Base-by-base conservation (phyloP, 2,797 vertebrate genomes). In the Periparus ater region DNA sequence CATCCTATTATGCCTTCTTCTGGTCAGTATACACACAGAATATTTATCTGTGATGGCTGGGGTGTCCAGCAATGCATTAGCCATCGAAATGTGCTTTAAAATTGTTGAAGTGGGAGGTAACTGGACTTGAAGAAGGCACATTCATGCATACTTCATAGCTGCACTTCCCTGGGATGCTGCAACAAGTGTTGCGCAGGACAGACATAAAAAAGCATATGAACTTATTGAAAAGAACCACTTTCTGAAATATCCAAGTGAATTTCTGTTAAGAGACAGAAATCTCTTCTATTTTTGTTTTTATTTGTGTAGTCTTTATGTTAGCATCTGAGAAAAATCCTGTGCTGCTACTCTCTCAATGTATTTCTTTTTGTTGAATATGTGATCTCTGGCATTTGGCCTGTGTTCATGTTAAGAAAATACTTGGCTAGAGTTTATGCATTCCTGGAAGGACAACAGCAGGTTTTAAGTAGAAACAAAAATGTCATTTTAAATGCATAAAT, bases 401-500 rank as follows among this genome's bases (percentile, higher is more conserved):
- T 36, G 42, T 77, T 40, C 66, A 29, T 82, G 62, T 68, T 86
- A 96, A 88, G 74, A 77, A 95, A 92, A 93, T 85, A 79, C 40
- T 94, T 95, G 86, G 74, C 86, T 65, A 18, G 32, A 63, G 53
- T 85, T 63, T 77, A 34, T 77, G 47, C 53, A 25, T 95, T 96
- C 68, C 68, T 96, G 81, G 61, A 87, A 94, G 85, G 92, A 96
- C 53, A 87, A 71, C 78, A 85, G 42, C 84, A 92, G 27, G 63
- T 79, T 95, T 93, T 73, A 90, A 88, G 88, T 13, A 87, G 77
- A 95, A 86, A 71, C 34, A 76, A 87, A 93, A 73, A 51, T 50
- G 76, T 81, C 38, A 60, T 40, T 95, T 96, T 53, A 88, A 89
- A 91, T 91, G 27, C 20, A 8, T 74, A 45, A 27, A 11, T 53